A percentile compares a stretch with the other conserved stretches of the same genome.
phyloP scores from a whole-genome alignment of 2,888 invertebrate genomes.

The Drosophila nigritarsus region DNA sequence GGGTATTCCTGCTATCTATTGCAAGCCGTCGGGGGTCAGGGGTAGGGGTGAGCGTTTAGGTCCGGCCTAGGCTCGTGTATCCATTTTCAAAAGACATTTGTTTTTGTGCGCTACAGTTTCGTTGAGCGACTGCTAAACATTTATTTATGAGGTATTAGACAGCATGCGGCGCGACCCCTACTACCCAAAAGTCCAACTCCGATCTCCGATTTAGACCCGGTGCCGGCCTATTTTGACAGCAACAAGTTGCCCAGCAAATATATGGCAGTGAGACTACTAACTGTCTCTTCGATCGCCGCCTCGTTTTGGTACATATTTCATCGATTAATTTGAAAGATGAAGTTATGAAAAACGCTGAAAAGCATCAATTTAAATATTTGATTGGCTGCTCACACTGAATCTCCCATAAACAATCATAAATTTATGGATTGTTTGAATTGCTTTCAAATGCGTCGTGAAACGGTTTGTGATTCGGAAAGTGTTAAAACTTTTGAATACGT shows the following conservation, averaged over 20 bases:
- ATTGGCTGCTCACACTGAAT: conserved; percentile 60
- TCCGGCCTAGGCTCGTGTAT: conserved; percentile 48
- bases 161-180: conserved; percentile 55
- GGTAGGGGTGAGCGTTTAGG: conserved; percentile 31
- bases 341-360: conserved; percentile 78
- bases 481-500: conserved; percentile 40
- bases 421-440: conserved; percentile 77
- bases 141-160: conserved; percentile 79
- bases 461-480: conserved; percentile 65
- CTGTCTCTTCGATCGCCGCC: conserved; percentile 55
- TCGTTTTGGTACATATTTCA: conserved; percentile 80
- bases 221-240: conserved; percentile 81
- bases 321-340: conserved; percentile 81
- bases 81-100: conserved; percentile 65
- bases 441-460: conserved; percentile 75
- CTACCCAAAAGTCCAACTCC: conserved; percentile 13
- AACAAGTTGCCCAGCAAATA: conserved; percentile 74
- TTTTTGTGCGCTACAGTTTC: conserved; percentile 79
- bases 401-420: conserved; percentile 74
- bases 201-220: conserved; percentile 7
- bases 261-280: conserved; percentile 61
- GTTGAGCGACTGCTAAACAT: conserved; percentile 66
- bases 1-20: conserved; percentile 58
- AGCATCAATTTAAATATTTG: conserved; percentile 80
- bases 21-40: conserved; percentile 53